Evolutionary conservation across 2,888 invertebrate genomes (phyloP).

Genomic region (Stomorhina lunata): DNA sequence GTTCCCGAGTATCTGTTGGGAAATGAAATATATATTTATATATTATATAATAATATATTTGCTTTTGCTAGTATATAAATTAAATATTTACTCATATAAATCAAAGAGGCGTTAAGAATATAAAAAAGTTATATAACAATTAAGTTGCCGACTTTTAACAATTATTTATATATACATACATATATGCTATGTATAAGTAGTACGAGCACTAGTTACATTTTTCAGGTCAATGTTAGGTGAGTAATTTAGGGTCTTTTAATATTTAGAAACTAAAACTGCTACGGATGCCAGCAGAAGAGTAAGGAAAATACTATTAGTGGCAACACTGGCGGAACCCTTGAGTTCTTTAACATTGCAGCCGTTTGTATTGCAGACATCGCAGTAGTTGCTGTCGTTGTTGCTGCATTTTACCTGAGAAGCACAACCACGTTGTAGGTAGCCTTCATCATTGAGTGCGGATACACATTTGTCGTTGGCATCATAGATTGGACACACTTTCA

Average conservation of each 20-base stretch:
- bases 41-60: conserved; percentile 49
- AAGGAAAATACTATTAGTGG: conserved; percentile 64
- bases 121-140: too few species aligned
- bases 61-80: background rate
- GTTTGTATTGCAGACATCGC: conserved; percentile 70
- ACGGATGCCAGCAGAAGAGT: conserved; percentile 68
- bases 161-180: too few species aligned
- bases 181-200: too few species aligned
- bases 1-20: background rate
- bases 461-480: conserved; percentile 71
- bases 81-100: background rate
- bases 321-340: conserved; percentile 65
- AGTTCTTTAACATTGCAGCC: conserved; percentile 73
- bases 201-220: too few species aligned
- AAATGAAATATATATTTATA: background rate
- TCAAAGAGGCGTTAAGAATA: background rate
- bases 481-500: conserved; percentile 72
- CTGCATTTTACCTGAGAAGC: conserved; percentile 69
- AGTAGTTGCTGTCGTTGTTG: conserved; percentile 64
- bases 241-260: background rate
- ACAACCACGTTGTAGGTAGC: conserved; percentile 72
- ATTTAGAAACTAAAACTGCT: conserved; percentile 49
- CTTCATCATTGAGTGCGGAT: conserved; percentile 42
- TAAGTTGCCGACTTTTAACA: too few species aligned
- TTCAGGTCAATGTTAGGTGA: conserved; percentile 6